phyloP scores from a whole-genome alignment of 2,797 vertebrate species.

The Malurus leucopterus region DNA sequence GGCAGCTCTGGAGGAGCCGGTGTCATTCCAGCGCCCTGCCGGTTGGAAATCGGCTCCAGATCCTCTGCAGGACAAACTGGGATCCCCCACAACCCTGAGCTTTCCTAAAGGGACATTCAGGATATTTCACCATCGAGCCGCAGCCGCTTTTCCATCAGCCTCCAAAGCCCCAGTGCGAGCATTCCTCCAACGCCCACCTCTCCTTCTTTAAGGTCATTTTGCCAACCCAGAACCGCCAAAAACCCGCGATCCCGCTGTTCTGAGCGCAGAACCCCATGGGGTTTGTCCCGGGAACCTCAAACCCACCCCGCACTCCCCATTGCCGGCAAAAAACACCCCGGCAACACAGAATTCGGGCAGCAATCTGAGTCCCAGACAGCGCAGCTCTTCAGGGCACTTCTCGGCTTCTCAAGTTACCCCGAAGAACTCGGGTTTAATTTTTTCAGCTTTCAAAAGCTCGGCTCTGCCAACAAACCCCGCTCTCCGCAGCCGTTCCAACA shows the following conservation, averaged over 20 bases:
- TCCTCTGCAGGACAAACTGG: accelerated
- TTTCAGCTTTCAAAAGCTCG: background rate
- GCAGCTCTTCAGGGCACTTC: background rate
- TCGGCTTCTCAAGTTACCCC: background rate
- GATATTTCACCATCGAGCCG: background rate
- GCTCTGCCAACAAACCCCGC: background rate
- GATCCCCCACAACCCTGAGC: accelerated
- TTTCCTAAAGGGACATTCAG: background rate
- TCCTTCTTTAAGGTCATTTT: background rate
- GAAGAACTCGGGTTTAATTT: background rate
- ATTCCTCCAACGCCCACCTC: background rate
- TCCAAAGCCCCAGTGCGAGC: background rate
- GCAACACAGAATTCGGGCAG: background rate
- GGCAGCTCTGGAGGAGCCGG: background rate
- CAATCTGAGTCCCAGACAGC: background rate
- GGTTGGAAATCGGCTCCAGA: background rate
- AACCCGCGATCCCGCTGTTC: background rate
- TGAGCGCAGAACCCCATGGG: accelerated
- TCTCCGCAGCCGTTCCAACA: no score
- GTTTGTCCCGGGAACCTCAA: background rate
- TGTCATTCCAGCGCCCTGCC: accelerated
- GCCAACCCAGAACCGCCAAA: background rate
- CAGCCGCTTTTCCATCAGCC: background rate
- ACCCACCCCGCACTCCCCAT: accelerated
- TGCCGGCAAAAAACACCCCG: background rate